A percentile compares a stretch with the other conserved stretches of the same genome.
Conservation (phyloP, 2,888 invertebrate species). For the Acleris holmiana region DNA sequence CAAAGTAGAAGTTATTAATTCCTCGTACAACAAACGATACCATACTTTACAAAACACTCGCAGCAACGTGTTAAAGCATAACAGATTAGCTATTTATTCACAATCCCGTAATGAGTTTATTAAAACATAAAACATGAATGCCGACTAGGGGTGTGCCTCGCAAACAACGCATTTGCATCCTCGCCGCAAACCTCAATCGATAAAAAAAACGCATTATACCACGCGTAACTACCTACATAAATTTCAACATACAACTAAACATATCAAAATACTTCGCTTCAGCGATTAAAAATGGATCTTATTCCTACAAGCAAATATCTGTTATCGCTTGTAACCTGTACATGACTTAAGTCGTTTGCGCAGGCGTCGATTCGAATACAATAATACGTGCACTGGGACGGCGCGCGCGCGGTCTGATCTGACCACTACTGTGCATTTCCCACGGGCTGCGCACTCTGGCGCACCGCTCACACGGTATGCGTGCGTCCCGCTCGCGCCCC, state of each 20-base stretch:
- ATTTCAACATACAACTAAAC: conserved; percentile 42
- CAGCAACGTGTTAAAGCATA: background rate
- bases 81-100: conserved; percentile 20
- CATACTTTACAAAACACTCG: background rate
- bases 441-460: conserved; percentile 75
- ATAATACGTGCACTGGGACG: conserved; percentile 84
- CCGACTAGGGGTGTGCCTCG: conserved; percentile 73
- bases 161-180: conserved; percentile 80
- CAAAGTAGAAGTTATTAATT: too few species aligned
- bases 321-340: conserved; percentile 40
- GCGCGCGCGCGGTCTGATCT: conserved; percentile 83
- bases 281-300: conserved; percentile 49
- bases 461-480: conserved; percentile 63
- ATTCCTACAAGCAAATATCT: conserved; percentile 45
- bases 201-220: conserved; percentile 81
- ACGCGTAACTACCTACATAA: conserved; percentile 72
- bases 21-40: background rate
- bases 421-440: conserved; percentile 86
- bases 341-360: conserved; percentile 64
- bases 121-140: conserved; percentile 61
- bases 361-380: conserved; percentile 73
- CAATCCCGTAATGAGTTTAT: conserved; percentile 60
- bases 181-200: conserved; percentile 81
- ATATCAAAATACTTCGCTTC: conserved; percentile 42
- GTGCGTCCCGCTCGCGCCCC: conserved; percentile 67